Conservation (phyloP, 2,888 invertebrate species). For the Alcis repandata region DNA sequence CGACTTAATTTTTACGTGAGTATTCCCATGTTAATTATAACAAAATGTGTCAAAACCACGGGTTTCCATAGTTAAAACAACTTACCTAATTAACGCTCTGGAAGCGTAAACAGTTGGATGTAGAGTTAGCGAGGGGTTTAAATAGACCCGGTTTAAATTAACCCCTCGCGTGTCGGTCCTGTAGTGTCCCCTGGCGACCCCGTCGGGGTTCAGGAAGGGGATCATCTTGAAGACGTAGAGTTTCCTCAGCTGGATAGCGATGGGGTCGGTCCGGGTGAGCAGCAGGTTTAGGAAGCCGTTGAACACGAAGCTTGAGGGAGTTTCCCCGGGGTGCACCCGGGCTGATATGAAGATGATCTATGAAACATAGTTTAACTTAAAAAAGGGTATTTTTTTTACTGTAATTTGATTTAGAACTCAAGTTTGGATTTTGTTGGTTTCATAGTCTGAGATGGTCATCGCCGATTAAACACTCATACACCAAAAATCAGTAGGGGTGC, state of each 20-base stretch:
- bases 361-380: neutral
- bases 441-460: too few species aligned
- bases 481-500: too few species aligned
- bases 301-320: slow-evolving; percentile 95
- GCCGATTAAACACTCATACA: too few species aligned
- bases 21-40: too few species aligned
- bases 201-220: slow-evolving; percentile 97
- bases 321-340: slow-evolving; percentile 97
- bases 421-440: too few species aligned
- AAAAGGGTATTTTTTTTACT: neutral
- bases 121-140: slow-evolving; percentile 90
- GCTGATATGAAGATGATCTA: slow-evolving; percentile 95
- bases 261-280: slow-evolving; percentile 90
- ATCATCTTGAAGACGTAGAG: slow-evolving; percentile 95
- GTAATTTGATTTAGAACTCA: too few species aligned
- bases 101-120: slow-evolving; percentile 96
- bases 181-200: slow-evolving; percentile 94
- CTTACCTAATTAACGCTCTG: slow-evolving; percentile 90
- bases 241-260: slow-evolving; percentile 90
- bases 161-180: slow-evolving; percentile 95
- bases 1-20: too few species aligned
- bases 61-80: too few species aligned
- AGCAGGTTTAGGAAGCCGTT: slow-evolving; percentile 95
- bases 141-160: slow-evolving; percentile 95
- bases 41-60: too few species aligned